Conservation (phyloP, 1,140 invertebrate genomes). For the Rhopalosiphum maidis region DNA sequence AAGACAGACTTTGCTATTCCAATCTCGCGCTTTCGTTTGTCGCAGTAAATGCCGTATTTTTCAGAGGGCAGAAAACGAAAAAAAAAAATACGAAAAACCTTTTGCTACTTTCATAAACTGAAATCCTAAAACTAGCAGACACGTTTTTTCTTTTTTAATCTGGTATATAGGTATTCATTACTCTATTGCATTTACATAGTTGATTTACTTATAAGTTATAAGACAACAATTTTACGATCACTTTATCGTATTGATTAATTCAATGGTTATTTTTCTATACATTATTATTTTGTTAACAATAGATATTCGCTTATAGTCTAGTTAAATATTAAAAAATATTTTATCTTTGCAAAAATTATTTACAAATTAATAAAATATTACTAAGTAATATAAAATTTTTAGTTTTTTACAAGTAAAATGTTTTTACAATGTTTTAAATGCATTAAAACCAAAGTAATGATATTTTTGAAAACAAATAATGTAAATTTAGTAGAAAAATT, state of each 20-base stretch:
- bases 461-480: background rate
- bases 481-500: background rate
- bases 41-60: slow-evolving; percentile 49
- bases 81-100: slow-evolving; percentile 6
- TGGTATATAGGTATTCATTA: background rate
- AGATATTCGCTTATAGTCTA: background rate
- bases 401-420: background rate
- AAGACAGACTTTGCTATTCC: slow-evolving; percentile 51
- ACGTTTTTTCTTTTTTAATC: slow-evolving; percentile 33
- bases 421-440: background rate
- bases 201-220: background rate
- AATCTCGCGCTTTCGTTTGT: slow-evolving; percentile 47
- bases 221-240: slow-evolving; percentile 16
- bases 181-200: slow-evolving; percentile 35
- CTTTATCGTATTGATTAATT: slow-evolving; percentile 31
- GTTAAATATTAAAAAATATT: background rate
- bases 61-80: background rate
- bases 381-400: background rate
- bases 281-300: background rate
- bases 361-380: background rate
- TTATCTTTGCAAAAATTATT: background rate
- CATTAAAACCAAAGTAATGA: background rate
- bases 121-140: background rate
- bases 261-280: background rate
- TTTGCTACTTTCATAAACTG: slow-evolving; percentile 39